A percentile compares a stretch with the other conserved stretches of the same genome.
phyloP scores from a whole-genome alignment of 2,797 vertebrate species.

The Pseudomugil tenellus region DNA sequence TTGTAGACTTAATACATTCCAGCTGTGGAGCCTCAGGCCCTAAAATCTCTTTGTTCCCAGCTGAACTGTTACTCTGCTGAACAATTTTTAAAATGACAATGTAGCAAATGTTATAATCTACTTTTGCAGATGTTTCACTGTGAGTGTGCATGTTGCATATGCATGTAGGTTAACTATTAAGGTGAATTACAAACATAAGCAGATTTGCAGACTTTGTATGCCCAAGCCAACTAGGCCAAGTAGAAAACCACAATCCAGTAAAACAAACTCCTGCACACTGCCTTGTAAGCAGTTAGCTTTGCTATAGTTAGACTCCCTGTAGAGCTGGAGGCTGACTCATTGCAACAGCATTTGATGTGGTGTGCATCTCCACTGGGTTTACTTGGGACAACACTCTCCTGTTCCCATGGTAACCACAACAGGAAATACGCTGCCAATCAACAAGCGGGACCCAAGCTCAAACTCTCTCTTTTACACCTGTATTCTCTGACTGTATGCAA shows the following conservation, averaged over 20 bases:
- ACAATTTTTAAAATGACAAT: conserved; percentile 27
- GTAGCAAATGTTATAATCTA: background rate
- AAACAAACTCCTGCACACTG: conserved; percentile 55
- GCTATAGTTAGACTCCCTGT: conserved; percentile 72
- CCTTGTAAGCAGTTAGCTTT: conserved; percentile 72
- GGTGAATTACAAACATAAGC: conserved; percentile 46
- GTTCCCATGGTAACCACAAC: conserved; percentile 77
- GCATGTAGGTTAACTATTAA: conserved; percentile 42
- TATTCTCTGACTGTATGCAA: background rate
- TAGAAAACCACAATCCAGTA: conserved; percentile 68
- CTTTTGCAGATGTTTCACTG: conserved; percentile 20
- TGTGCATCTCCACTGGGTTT: conserved; percentile 57
- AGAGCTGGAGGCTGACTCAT: conserved; percentile 73
- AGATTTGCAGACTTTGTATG: conserved; percentile 52
- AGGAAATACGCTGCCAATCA: conserved; percentile 73
- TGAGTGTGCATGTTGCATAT: conserved; percentile 10
- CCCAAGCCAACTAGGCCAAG: conserved; percentile 58
- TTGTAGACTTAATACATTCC: conserved; percentile 72
- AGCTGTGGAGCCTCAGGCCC: conserved; percentile 59
- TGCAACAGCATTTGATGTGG: conserved; percentile 75
- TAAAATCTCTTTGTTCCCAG: conserved; percentile 35
- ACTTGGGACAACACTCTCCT: conserved; percentile 70
- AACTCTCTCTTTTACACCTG: conserved; percentile 8
- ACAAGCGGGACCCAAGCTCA: conserved; percentile 32
- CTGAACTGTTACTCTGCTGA: conserved; percentile 30